These are phyloP conservation scores for Gonatopus flavifemur DNA, from an alignment of 1,140 invertebrate species.

Conservation along the genomic window DNA sequence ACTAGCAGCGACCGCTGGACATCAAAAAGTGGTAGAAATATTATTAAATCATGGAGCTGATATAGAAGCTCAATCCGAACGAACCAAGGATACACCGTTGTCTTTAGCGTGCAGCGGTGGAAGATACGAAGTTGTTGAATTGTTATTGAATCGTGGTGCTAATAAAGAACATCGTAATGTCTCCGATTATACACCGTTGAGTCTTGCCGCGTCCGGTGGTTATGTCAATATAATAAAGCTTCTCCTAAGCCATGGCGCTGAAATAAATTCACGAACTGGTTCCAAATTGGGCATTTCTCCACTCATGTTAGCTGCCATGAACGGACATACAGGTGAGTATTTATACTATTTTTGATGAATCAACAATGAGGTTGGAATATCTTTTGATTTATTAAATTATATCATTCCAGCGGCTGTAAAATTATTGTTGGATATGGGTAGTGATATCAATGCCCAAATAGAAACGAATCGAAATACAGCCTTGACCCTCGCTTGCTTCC, in stretches of 20 bases:
- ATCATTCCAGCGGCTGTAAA: constrained; percentile 72
- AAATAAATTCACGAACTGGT: constrained; percentile 97
- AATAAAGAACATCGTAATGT: constrained; percentile 99
- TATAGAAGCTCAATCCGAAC: constrained; percentile 96
- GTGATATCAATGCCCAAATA: constrained; percentile 99
- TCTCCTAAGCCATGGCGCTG: constrained; percentile 86
- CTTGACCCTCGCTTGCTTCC: constrained; percentile 97
- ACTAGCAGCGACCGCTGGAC: constrained; percentile 94
- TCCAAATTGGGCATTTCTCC: constrained; percentile 98
- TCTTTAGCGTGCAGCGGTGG: constrained; percentile 97
- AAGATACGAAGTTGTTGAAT: constrained; percentile 93
- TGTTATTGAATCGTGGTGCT: constrained; percentile 83
- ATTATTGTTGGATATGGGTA: constrained; percentile 94
- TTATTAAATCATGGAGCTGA: constrained; percentile 90
- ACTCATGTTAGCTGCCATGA: constrained; percentile 99
- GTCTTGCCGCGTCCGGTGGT: constrained; percentile 95
- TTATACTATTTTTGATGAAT: not conserved
- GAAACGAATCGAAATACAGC: constrained; percentile 99
- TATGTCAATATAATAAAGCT: constrained; percentile 99
- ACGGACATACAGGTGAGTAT: constrained; percentile 83
- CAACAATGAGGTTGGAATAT: not conserved
- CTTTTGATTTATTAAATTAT: not conserved
- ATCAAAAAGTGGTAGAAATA: constrained; percentile 93
- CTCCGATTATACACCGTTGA: constrained; percentile 98
- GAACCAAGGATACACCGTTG: constrained; percentile 97